Evolutionary conservation across 2,888 invertebrate genomes (phyloP).

Genomic region (Ethmia dodecea): DNA sequence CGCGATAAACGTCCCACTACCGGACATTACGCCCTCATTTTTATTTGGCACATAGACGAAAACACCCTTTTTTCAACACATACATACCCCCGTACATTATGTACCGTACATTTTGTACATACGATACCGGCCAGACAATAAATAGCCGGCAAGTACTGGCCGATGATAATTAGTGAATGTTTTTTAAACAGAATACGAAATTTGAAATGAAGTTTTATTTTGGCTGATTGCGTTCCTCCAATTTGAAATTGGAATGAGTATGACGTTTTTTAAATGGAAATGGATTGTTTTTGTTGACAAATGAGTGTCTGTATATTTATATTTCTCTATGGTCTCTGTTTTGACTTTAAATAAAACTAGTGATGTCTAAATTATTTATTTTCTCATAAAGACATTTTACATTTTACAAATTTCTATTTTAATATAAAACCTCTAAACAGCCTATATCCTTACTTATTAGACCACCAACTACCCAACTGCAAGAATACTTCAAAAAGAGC

Average conservation of each 20-base stretch:
- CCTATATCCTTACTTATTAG: too few relatives aligned
- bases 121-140: constrained; percentile 39
- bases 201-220: constrained; percentile 71
- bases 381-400: too few relatives aligned
- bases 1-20: constrained; percentile 65
- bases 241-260: constrained; percentile 44
- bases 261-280: constrained; percentile 21
- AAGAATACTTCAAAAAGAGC: too few relatives aligned
- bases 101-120: constrained; percentile 22
- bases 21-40: constrained; percentile 76
- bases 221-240: constrained; percentile 51
- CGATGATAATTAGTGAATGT: constrained; percentile 70
- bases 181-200: constrained; percentile 66
- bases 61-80: constrained; percentile 65
- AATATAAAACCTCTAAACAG: too few relatives aligned
- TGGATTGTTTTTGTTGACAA: not conserved
- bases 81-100: constrained; percentile 40
- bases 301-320: too few relatives aligned
- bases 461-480: too few relatives aligned
- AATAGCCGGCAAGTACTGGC: constrained; percentile 42
- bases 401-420: too few relatives aligned
- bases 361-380: too few relatives aligned
- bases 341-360: too few relatives aligned
- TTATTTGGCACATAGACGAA: constrained; percentile 77
- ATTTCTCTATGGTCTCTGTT: too few relatives aligned